A percentile compares a stretch with the other conserved stretches of the same genome.
These are phyloP conservation scores for Aramus guarauna DNA, from an alignment of 2,113 vertebrate genomes.

Conservation along the genomic window DNA sequence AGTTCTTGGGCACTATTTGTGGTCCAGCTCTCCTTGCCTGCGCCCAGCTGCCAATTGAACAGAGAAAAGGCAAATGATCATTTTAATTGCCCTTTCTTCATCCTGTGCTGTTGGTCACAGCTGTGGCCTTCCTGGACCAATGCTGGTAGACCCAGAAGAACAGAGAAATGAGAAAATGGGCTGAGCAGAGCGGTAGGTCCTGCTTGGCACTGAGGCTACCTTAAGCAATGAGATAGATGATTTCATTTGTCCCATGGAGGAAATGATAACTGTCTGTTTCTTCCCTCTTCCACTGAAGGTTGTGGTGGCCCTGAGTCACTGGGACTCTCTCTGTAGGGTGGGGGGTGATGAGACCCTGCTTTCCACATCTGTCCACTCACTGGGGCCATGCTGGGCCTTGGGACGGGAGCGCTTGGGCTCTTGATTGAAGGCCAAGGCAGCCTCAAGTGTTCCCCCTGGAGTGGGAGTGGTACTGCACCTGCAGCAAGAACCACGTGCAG, in stretches of 20 bases:
- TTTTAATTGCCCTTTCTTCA: conserved; percentile 8
- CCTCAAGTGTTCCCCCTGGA: not conserved
- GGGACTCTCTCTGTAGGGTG: not conserved
- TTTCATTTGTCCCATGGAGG: not conserved
- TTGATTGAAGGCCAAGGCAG: not conserved
- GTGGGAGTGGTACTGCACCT: not conserved
- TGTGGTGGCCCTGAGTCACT: not conserved
- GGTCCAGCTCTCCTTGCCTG: not conserved
- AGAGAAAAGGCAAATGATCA: not conserved
- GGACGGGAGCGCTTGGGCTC: not conserved
- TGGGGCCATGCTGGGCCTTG: not conserved
- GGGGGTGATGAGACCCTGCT: not conserved
- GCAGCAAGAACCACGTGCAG: not conserved
- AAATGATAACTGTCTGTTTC: not conserved
- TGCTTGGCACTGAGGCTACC: not conserved
- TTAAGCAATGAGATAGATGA: not conserved
- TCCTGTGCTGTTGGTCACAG: not conserved
- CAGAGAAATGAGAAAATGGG: not conserved
- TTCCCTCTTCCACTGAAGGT: not conserved
- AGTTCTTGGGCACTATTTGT: not conserved
- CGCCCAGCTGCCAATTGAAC: not conserved
- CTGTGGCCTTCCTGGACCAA: not conserved
- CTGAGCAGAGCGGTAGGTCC: not conserved
- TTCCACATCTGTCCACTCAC: not conserved
- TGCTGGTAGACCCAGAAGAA: not conserved